Conservation (phyloP, 2,113 vertebrate species). For the Marmota flaviventris region DNA sequence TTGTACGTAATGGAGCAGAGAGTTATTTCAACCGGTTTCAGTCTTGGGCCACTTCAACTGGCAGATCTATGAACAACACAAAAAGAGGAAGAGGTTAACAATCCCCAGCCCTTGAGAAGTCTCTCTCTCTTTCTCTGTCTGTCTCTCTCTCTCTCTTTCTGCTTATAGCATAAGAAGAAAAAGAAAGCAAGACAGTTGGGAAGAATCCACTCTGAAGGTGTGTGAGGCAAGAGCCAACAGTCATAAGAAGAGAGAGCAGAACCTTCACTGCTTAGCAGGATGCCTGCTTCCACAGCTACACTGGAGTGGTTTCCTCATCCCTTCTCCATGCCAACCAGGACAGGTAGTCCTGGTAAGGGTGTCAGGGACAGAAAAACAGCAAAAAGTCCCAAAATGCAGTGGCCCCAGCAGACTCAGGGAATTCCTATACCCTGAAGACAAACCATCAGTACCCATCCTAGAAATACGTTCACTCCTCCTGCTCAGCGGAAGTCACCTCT, state of each 20-base stretch:
- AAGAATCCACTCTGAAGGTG: not conserved
- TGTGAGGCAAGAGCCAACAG: accelerated
- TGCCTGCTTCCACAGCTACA: not conserved
- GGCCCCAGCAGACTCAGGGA: not conserved
- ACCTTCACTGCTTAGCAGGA: accelerated
- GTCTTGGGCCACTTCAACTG: too few species aligned
- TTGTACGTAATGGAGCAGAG: too few species aligned
- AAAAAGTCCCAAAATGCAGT: not conserved
- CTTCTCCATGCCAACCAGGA: not conserved
- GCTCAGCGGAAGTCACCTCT: not conserved
- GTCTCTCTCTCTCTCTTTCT: too few species aligned
- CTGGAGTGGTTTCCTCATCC: accelerated
- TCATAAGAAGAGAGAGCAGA: not conserved
- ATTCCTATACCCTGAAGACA: not conserved
- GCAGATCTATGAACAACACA: too few species aligned
- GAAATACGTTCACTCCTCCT: too few species aligned
- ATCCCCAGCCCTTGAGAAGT: too few species aligned
- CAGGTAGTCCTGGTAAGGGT: not conserved
- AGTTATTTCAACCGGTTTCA: too few species aligned
- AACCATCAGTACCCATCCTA: not conserved
- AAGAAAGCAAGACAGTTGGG: too few species aligned
- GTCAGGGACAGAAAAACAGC: not conserved
- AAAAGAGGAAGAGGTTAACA: too few species aligned
- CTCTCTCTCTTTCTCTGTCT: too few species aligned
- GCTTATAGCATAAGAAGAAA: too few species aligned